Evolutionary conservation across 2,797 vertebrate species (phyloP), one percentile per base, ranked within the genome.

Genomic region (Todus mexicanus): DNA sequence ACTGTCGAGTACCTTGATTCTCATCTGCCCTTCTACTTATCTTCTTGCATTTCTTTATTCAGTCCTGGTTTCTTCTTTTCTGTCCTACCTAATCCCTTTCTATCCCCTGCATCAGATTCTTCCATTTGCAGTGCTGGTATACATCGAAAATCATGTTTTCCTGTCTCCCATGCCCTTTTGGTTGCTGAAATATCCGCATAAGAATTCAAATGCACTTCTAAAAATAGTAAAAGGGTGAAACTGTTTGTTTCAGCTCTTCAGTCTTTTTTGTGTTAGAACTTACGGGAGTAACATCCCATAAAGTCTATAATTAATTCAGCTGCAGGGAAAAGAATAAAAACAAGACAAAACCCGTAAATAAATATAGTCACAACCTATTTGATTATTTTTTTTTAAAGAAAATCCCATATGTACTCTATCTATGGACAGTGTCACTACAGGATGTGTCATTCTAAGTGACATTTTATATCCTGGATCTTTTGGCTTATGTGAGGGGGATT

Each of bases 221-320:
- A 92, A 93, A 95, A 89, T 90, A 95, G 91, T 15, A 20, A 74
- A 57, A 77, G 65, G 54, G 50, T 84, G 59, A 93, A 93, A 83
- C 38, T 42, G 57, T 87, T 91, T 72, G 61, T 74, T 94, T 91
- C 83, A 61, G 70, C 70, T 92, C 89, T 93, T 83, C 68, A 51
- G 64, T 48, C 68, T 66, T 51, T 56, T 40, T 64, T 92, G 84
- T 84, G 57, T 90, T 84, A 45, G 60, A 92, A 74, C 33, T 89
- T 90, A 43, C 77, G 57, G 21, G 57, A 79, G 78, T 72, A 89
- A 82, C 71, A 40, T 7, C 48, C n/a, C 53, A 27, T 56, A n/a
- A 93, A 87, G 33, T 82, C 60, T 70, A 4, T 33, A 56, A 72
- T 22, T 75, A 53, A 79, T 60, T 90, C 68, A 79, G 22, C 60